These are phyloP conservation scores for Watersipora subatra DNA, from an alignment of 1,140 invertebrate species.

Conservation along the genomic window DNA sequence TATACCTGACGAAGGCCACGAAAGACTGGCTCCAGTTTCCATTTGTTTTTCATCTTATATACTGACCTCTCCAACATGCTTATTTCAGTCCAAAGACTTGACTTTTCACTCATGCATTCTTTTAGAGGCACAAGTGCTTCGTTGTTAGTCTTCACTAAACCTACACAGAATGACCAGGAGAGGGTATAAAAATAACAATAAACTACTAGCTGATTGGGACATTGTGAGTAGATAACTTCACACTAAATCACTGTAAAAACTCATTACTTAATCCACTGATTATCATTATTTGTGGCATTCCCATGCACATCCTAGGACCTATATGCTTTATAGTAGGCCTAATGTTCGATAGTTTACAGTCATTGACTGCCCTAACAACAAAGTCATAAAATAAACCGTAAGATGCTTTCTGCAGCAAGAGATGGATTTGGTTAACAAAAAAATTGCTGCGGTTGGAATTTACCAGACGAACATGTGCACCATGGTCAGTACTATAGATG, in stretches of 20 bases:
- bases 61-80: background rate
- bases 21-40: background rate
- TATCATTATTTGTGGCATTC: background rate
- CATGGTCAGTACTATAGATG: too few species aligned
- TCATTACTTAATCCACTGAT: background rate
- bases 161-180: background rate
- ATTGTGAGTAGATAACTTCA: background rate
- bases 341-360: too few species aligned
- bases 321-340: too few species aligned
- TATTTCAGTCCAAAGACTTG: background rate
- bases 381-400: too few species aligned
- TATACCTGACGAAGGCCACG: background rate
- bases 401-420: too few species aligned
- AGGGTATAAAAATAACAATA: background rate
- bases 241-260: background rate
- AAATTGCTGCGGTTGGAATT: too few species aligned
- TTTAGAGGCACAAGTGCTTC: background rate
- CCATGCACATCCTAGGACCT: too few species aligned
- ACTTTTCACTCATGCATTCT: background rate
- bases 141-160: background rate
- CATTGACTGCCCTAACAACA: too few species aligned
- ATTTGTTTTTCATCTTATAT: background rate
- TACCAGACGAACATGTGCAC: too few species aligned
- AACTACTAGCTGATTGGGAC: background rate
- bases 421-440: too few species aligned